Conservation (phyloP, 2,888 invertebrate genomes). For the Carabus problematicus region DNA sequence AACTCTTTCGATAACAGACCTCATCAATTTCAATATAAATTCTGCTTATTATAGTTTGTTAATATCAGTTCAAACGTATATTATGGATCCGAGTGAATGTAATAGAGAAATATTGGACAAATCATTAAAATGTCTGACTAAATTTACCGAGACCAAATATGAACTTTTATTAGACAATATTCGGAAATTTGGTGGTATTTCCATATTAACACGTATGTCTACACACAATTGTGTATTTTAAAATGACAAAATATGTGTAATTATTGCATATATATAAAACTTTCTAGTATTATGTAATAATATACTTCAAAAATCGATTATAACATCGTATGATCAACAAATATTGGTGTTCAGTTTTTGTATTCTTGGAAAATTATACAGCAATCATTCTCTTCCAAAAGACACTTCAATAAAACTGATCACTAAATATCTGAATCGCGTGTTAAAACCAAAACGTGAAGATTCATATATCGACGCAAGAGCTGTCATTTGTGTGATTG, state of each 20-base stretch:
- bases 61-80: conserved; percentile 22
- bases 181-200: conserved; percentile 10
- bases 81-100: conserved; percentile 6
- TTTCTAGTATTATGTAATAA: conserved; percentile 21
- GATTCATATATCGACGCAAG: conserved; percentile 55
- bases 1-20: not conserved
- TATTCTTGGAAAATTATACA: conserved; percentile 32
- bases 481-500: conserved; percentile 56
- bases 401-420: conserved; percentile 46
- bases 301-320: conserved; percentile 9
- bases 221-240: not conserved
- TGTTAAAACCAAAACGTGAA: conserved; percentile 45
- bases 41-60: conserved; percentile 24
- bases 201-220: conserved; percentile 20
- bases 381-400: not conserved
- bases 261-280: conserved; percentile 1
- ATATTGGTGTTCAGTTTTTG: conserved; percentile 34
- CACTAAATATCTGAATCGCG: conserved; percentile 48
- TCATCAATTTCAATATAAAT: not conserved
- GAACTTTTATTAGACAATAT: conserved; percentile 20
- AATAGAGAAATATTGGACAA: conserved; percentile 4
- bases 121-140: conserved; percentile 22
- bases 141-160: conserved; percentile 21
- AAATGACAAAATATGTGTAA: not conserved
- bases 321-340: conserved; percentile 32